Evolutionary conservation across 1,140 invertebrate species (phyloP), one percentile per base, ranked within the genome.

Genomic region (Phthorimaea operculella): DNA sequence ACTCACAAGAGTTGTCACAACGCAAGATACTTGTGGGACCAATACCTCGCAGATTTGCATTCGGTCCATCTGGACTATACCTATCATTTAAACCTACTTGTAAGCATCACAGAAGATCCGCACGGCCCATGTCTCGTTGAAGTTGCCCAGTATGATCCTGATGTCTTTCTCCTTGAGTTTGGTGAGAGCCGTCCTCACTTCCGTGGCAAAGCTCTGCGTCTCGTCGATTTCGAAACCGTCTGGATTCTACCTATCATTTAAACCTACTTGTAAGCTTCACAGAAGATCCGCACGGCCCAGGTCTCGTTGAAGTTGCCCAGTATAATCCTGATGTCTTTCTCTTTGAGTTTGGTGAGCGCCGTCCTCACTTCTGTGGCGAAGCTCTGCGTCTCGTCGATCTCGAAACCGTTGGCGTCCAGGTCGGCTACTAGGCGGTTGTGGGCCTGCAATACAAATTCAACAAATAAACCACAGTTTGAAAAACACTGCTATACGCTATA

Each of bases 241-340:
- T n/a, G n/a, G n/a, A n/a, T n/a, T n/a, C n/a, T n/a, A n/a, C n/a
- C n/a, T n/a, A n/a, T n/a, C n/a, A n/a, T n/a, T 4, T 28, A 28
- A 11, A 47, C 76, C 75, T 81, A 92, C 91, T 87, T 93, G 76
- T 91, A 91, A 50, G 96, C 96, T 78, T 97, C 94, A 80, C 98
- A 99, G 76, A 99, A 98, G 53, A 99, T 94, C 67, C 91, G 90
- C 51, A 95, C 87, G 0, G 97, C 97, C 94, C 96, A 97, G 33
- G 91, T 90, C 77, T 98, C 95, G 82, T 98, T 95, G 79, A 99
- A 98, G 85, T 99, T 99, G 7, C 96, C 97, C 57, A 98, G 86
- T 65, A 99, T 98, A 47, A 99, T 97, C 50, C 98, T 89, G 6
- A 97, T 94, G 74, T 99, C 97, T 72, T 97, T 96, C 59, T 94